Evolutionary conservation across 2,113 vertebrate species (phyloP).

Genomic region (Oceanites oceanicus): DNA sequence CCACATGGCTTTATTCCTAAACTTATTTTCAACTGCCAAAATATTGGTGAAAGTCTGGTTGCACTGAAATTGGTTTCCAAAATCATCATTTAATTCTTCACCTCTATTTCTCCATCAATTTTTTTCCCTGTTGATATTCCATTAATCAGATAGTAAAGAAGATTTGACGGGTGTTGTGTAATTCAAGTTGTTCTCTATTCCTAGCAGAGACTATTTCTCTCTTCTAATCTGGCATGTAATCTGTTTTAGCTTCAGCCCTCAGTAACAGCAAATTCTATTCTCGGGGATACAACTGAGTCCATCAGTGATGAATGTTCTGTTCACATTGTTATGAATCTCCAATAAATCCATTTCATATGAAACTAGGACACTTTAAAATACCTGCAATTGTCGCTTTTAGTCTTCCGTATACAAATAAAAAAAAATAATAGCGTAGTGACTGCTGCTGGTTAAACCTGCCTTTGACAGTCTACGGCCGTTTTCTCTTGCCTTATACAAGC

Average conservation of each 20-base stretch:
- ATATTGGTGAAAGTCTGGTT: background rate
- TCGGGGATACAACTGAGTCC: background rate
- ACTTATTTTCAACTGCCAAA: background rate
- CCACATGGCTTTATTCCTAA: background rate
- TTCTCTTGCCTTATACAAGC: background rate
- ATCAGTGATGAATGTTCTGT: background rate
- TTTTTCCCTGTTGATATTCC: background rate
- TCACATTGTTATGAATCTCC: background rate
- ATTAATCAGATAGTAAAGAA: background rate
- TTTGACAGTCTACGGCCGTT: background rate
- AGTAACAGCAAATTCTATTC: background rate
- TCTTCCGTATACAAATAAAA: background rate
- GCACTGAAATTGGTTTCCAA: background rate
- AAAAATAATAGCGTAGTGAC: background rate
- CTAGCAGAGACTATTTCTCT: background rate
- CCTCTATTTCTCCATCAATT: background rate
- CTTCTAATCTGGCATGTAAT: background rate
- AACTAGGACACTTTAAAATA: background rate
- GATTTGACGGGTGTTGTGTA: background rate
- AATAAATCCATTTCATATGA: background rate
- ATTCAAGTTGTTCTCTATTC: background rate
- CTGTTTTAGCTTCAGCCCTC: background rate
- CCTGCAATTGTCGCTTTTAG: background rate
- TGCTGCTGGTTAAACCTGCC: background rate
- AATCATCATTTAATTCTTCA: background rate